These are phyloP conservation scores for Odontamblyopus lacepedii DNA, from an alignment of 2,797 vertebrate species.

Conservation along the genomic window DNA sequence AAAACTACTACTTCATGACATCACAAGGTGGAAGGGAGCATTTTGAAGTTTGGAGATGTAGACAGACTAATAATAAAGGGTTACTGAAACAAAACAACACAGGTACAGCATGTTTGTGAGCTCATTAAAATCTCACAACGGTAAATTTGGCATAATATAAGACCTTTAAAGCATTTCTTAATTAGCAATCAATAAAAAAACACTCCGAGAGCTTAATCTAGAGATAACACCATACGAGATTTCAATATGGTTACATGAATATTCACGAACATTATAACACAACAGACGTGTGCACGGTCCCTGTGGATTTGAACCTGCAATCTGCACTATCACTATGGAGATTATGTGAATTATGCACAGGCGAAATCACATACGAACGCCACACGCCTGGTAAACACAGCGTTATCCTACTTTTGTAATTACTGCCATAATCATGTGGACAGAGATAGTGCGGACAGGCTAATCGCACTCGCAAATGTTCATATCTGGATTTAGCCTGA, in stretches of 20 bases:
- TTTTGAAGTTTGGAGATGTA: no score
- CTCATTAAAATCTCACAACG: no score
- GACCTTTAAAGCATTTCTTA: not conserved
- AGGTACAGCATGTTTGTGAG: no score
- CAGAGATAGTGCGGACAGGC: constrained; percentile 26
- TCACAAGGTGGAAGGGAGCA: no score
- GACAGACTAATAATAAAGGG: no score
- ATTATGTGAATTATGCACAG: constrained; percentile 3
- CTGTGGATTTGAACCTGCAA: constrained; percentile 12
- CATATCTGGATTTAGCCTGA: constrained; percentile 26
- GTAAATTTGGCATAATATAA: no score
- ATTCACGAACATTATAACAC: not conserved
- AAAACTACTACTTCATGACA: no score
- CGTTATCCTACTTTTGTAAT: constrained; percentile 42
- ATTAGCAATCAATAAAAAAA: not conserved
- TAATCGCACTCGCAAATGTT: constrained; percentile 20
- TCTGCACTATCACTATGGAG: constrained; percentile 15
- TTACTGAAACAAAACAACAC: no score
- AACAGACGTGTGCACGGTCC: not conserved
- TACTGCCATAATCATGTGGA: constrained; percentile 31
- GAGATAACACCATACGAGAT: not conserved
- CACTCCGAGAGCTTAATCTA: not conserved
- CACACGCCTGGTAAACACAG: constrained; percentile 25
- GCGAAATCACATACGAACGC: constrained; percentile 9
- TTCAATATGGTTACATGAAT: not conserved